Evolutionary conservation across 2,113 vertebrate species (phyloP).

Genomic region (Uria lomvia): DNA sequence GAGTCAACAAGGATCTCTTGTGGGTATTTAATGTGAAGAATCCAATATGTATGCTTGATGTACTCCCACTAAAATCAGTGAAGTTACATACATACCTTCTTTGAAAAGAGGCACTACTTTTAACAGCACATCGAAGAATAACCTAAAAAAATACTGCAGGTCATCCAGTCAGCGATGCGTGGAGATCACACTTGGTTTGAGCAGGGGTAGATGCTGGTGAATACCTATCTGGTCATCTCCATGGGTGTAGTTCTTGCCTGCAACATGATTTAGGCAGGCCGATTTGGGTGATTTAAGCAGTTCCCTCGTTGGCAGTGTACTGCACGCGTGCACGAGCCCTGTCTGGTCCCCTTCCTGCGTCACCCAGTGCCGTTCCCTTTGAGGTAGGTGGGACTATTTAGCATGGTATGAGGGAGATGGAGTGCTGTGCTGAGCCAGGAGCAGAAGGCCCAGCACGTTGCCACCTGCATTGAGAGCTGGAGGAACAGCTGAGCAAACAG

Average conservation of each 20-base stretch:
- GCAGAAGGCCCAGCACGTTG: not conserved
- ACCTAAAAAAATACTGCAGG: not conserved
- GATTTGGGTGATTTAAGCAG: not conserved
- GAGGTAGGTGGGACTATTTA: not conserved
- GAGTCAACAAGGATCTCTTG: not conserved
- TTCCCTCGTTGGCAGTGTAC: not conserved
- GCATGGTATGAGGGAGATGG: not conserved
- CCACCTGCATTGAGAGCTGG: not conserved
- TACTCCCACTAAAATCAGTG: not conserved
- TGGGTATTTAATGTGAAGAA: not conserved
- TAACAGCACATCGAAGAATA: not conserved
- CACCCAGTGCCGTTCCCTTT: not conserved
- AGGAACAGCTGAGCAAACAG: not conserved
- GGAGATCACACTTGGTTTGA: not conserved
- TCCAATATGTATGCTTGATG: not conserved
- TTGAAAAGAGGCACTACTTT: not conserved
- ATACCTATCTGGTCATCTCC: not conserved
- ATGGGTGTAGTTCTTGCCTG: not conserved
- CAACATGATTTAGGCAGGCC: not conserved
- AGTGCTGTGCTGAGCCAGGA: not conserved
- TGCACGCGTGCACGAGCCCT: not conserved
- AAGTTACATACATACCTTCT: not conserved
- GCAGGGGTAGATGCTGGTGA: not conserved
- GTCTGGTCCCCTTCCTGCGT: not conserved
- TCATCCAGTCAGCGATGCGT: not conserved